phyloP scores from a whole-genome alignment of 2,113 vertebrate species.

The Melanocharis versteri region DNA sequence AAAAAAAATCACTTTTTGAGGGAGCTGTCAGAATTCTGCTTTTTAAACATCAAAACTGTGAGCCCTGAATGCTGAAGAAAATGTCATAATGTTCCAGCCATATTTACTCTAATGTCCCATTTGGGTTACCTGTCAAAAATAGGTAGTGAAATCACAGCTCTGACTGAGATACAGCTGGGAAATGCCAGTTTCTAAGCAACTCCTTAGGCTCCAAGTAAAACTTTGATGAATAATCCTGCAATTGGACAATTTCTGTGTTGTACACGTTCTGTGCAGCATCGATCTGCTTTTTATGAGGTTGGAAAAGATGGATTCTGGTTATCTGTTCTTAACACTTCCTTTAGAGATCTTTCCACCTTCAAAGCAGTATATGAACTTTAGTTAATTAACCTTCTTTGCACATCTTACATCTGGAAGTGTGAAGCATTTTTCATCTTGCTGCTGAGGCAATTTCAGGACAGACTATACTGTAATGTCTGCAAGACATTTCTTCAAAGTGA shows the following conservation, averaged over 20 bases:
- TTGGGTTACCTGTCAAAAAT: not conserved
- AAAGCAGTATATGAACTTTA: not conserved
- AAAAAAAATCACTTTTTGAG: not conserved
- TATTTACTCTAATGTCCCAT: not conserved
- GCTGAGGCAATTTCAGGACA: not conserved
- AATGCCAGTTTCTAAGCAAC: not conserved
- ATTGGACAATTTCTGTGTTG: not conserved
- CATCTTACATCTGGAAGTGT: not conserved
- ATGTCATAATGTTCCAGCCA: not conserved
- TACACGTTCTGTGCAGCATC: not conserved
- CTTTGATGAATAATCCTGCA: not conserved
- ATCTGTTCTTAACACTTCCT: not conserved
- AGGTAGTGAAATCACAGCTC: not conserved
- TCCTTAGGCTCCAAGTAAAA: not conserved
- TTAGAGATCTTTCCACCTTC: not conserved
- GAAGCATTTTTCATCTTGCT: constrained; percentile 8
- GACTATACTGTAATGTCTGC: not conserved
- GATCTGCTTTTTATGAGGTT: not conserved
- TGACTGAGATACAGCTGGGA: not conserved
- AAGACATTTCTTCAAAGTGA: constrained; percentile 30
- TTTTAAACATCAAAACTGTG: not conserved
- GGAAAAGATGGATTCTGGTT: not conserved
- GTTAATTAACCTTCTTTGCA: constrained; percentile 18
- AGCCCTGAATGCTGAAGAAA: not conserved
- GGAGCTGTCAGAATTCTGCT: not conserved